phyloP scores from a whole-genome alignment of 2,113 vertebrate species.

The Potamarius usumacintae region DNA sequence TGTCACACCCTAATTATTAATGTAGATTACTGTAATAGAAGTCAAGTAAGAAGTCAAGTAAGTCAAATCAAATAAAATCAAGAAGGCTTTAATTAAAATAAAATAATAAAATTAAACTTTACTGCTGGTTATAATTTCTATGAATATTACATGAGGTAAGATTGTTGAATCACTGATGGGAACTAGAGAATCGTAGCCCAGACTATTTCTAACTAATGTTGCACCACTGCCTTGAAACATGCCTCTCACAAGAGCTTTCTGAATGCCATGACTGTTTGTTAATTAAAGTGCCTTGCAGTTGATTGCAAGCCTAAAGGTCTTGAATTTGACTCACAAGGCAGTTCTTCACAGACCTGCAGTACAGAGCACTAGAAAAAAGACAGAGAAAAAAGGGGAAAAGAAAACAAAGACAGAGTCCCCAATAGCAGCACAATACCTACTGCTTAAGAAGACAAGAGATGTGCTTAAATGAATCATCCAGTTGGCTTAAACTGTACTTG shows the following conservation, averaged over 20 bases:
- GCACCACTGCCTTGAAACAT: slow-evolving; percentile 10
- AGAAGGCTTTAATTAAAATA: background rate
- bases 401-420: slow-evolving; percentile 19
- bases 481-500: slow-evolving; percentile 74
- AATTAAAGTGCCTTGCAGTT: slow-evolving; percentile 20
- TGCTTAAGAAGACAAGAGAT: slow-evolving; percentile 69
- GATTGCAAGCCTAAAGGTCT: slow-evolving; percentile 6
- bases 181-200: background rate
- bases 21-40: background rate
- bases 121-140: background rate
- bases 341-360: background rate
- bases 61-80: slow-evolving; percentile 3
- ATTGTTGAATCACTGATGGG: slow-evolving; percentile 5
- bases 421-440: slow-evolving; percentile 39
- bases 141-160: slow-evolving; percentile 2
- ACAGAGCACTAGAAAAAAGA: background rate
- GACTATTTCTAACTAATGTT: slow-evolving; percentile 22
- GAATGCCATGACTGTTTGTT: slow-evolving; percentile 28
- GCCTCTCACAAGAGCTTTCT: slow-evolving; percentile 13
- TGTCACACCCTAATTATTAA: background rate
- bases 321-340: slow-evolving; percentile 18
- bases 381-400: background rate
- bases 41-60: background rate
- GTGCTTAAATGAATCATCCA: slow-evolving; percentile 75
- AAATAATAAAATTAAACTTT: background rate